Evolutionary conservation across 2,113 vertebrate species (phyloP), one percentile per base, ranked within the genome.

Genomic region (Trichomycterus rosablanca): DNA sequence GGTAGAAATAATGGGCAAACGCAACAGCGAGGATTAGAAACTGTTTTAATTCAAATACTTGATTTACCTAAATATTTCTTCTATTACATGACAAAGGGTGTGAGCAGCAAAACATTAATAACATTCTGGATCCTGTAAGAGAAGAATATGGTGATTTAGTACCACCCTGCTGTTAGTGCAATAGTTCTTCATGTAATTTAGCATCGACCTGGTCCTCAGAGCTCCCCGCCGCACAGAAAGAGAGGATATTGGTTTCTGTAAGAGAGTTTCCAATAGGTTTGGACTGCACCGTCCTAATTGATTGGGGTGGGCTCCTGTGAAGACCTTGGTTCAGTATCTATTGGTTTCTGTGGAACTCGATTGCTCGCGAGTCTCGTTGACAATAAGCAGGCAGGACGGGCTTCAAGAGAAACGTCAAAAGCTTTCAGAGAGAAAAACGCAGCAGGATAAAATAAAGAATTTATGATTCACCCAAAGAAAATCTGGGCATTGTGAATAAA

Each of bases 351-450:
- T 37, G 26, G 19, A 43, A 55, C 43, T 34, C 28, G 15, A 46
- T 51, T 43, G 23, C 22, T 40, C 24, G 28, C 48, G 39, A 66
- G 50, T 14, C 8, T 52, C 43, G n/a, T 1, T 34, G 32, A 66
- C 18, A 70, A 64, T 49, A 51, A 51, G 28, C 34, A 66, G 42
- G 39, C 46, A 50, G 39, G 58, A 48, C 34, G 34, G 12, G 28
- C 62, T 34, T 30, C 9, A 6, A 64, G 42, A 48, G 52, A 26
- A 39, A 40, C 59, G 44, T 61, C 56, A 64, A 70, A 60, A 40
- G 48, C 59, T 67, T 73, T 53, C 49, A 57, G 30, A 37, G 48
- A 7, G n/a, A 11, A 46, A 52, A 66, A 68, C 6, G 35, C 18
- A 42, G 10, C 51, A 54, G 14, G 37, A 66, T 58, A 57, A 63